These are phyloP conservation scores for Sinotaia quadrata DNA, from an alignment of 2,888 invertebrate species.

Conservation along the genomic window DNA sequence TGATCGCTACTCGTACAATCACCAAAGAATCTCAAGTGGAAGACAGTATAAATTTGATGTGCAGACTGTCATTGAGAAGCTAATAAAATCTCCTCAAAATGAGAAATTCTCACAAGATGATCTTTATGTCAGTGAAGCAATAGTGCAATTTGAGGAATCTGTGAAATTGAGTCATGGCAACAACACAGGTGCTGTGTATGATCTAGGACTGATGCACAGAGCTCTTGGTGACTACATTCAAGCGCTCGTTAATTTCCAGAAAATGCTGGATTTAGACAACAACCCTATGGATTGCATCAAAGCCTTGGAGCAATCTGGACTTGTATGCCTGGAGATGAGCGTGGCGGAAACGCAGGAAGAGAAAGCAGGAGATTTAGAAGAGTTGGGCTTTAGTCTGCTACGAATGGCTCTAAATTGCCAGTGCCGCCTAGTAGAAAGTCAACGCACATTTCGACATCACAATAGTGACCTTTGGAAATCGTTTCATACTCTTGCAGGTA, in stretches of 20 bases:
- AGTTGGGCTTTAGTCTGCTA: slow-evolving; percentile 6
- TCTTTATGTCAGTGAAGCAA: slow-evolving; percentile 11
- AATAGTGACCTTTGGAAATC: too few relatives aligned
- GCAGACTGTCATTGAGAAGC: too few relatives aligned
- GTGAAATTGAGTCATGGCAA: slow-evolving; percentile 4
- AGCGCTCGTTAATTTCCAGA: slow-evolving; percentile 12
- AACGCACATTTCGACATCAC: too few relatives aligned
- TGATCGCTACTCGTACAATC: too few relatives aligned
- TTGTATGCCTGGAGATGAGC: slow-evolving; percentile 17
- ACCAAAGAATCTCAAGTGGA: too few relatives aligned
- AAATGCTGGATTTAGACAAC: not conserved
- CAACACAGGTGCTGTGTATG: not conserved
- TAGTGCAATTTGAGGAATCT: slow-evolving; percentile 13
- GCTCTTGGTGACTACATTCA: not conserved
- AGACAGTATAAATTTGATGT: too few relatives aligned
- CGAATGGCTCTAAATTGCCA: slow-evolving; percentile 16
- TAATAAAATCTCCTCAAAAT: too few relatives aligned
- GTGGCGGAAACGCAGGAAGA: not conserved
- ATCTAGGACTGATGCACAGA: slow-evolving; percentile 21
- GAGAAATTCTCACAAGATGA: not conserved
- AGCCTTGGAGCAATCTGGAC: slow-evolving; percentile 25
- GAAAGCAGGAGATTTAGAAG: not conserved
- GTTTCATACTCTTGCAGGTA: too few relatives aligned
- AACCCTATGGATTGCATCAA: not conserved
- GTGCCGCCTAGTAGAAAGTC: too few relatives aligned